Conservation (phyloP, 2,113 vertebrate genomes). For the Aix galericulata region DNA sequence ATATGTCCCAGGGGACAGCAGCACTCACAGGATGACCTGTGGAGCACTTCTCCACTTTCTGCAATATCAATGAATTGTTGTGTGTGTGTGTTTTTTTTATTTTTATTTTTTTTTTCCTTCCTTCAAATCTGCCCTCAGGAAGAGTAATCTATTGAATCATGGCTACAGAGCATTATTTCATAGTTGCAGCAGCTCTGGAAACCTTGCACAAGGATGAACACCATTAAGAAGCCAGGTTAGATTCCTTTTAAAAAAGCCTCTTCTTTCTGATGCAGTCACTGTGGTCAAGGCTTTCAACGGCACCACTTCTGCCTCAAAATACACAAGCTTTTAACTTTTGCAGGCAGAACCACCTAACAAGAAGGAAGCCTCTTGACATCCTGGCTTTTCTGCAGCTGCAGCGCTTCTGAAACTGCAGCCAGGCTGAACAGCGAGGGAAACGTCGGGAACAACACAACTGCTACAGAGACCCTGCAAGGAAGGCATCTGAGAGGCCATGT, state of each 20-base stretch:
- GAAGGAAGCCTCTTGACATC: constrained; percentile 1
- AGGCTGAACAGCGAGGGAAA: not conserved
- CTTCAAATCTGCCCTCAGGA: constrained; percentile 37
- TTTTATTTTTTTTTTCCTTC: not conserved
- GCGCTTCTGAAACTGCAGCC: not conserved
- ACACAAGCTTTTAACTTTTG: constrained; percentile 47
- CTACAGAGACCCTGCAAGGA: not conserved
- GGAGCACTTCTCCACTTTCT: not conserved
- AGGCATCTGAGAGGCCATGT: not conserved
- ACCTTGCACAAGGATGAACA: not conserved
- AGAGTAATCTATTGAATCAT: not conserved
- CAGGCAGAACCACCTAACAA: not conserved
- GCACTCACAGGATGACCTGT: not conserved
- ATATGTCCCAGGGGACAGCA: not conserved
- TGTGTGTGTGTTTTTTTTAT: not conserved
- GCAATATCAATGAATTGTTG: not conserved
- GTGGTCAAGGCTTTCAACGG: constrained; percentile 23
- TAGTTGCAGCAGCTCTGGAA: not conserved
- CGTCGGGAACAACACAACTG: not conserved
- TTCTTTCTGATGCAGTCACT: constrained; percentile 40
- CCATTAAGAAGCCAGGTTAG: constrained; percentile 4
- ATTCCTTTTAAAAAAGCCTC: constrained; percentile 9
- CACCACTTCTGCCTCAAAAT: constrained; percentile 11
- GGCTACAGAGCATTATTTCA: not conserved
- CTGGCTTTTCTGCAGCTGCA: not conserved